phyloP scores from a whole-genome alignment of 1,140 invertebrate genomes.

The Luehdorfia chinensis region DNA sequence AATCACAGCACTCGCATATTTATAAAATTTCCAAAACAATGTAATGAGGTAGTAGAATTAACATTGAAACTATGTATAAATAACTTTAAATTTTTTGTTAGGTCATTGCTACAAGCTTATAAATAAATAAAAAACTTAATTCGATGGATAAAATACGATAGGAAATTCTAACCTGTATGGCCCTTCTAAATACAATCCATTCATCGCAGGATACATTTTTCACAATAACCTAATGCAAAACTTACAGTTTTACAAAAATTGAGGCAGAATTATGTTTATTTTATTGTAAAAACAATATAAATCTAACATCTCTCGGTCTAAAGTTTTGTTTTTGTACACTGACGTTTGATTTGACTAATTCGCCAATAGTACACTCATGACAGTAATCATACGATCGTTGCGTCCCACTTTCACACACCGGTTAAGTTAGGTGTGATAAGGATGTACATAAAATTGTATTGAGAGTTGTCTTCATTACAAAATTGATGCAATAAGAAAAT shows the following conservation, averaged over 20 bases:
- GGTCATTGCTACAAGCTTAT: slow-evolving; percentile 7
- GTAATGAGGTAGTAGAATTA: background rate
- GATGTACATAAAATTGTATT: slow-evolving; percentile 26
- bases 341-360: slow-evolving; percentile 43
- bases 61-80: background rate
- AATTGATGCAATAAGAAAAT: slow-evolving; percentile 33
- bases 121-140: too few species aligned
- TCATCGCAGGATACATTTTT: slow-evolving; percentile 62
- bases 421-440: slow-evolving; percentile 25
- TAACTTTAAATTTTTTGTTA: background rate
- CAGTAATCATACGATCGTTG: slow-evolving; percentile 62
- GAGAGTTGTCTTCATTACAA: slow-evolving; percentile 33
- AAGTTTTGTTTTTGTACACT: slow-evolving; percentile 60
- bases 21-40: slow-evolving; percentile 3
- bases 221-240: slow-evolving; percentile 20
- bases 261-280: slow-evolving; percentile 27
- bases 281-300: slow-evolving; percentile 33
- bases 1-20: slow-evolving; percentile 28
- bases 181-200: slow-evolving; percentile 58
- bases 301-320: slow-evolving; percentile 43
- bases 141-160: slow-evolving; percentile 17
- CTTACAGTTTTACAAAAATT: slow-evolving; percentile 30
- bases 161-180: slow-evolving; percentile 62
- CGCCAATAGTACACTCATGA: slow-evolving; percentile 48
- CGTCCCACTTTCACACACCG: slow-evolving; percentile 27